Evolutionary conservation across 2,113 vertebrate species (phyloP).

Genomic region (Boulengeromyrus knoepffleri): DNA sequence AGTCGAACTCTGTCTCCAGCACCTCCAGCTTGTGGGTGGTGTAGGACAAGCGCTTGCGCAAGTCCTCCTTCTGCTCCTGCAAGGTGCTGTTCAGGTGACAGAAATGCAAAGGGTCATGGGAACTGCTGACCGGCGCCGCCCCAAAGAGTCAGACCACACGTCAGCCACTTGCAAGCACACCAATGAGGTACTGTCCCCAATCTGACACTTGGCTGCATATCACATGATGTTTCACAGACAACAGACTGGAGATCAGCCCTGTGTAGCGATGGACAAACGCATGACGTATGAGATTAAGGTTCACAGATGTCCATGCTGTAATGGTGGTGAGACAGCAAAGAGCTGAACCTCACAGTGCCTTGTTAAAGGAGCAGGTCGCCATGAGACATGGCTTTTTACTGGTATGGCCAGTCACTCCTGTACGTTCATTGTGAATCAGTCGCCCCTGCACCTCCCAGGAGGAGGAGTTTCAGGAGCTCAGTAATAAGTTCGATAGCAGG

Average conservation of each 20-base stretch:
- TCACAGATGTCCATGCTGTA: neutral
- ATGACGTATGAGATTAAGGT: neutral
- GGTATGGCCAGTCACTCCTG: neutral
- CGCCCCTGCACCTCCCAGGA: neutral
- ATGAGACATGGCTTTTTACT: neutral
- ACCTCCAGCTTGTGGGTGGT: conserved; percentile 90
- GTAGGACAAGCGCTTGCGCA: conserved; percentile 86
- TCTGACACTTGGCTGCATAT: neutral
- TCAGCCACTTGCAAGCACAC: neutral
- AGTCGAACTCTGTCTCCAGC: conserved; percentile 89
- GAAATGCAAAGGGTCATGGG: conserved; percentile 11
- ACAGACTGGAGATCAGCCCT: neutral
- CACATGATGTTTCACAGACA: neutral
- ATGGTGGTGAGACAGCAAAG: neutral
- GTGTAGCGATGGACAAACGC: neutral
- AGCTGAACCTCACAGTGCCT: neutral
- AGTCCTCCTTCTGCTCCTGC: conserved; percentile 94
- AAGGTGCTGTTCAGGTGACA: conserved; percentile 72
- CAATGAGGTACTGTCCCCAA: neutral
- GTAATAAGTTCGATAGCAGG: neutral
- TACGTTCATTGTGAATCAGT: neutral
- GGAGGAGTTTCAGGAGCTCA: neutral
- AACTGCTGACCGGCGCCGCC: neutral
- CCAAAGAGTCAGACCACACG: neutral
- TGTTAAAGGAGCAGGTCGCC: neutral